phyloP scores from a whole-genome alignment of 1,140 invertebrate genomes.

The Lepidurus couesii region DNA sequence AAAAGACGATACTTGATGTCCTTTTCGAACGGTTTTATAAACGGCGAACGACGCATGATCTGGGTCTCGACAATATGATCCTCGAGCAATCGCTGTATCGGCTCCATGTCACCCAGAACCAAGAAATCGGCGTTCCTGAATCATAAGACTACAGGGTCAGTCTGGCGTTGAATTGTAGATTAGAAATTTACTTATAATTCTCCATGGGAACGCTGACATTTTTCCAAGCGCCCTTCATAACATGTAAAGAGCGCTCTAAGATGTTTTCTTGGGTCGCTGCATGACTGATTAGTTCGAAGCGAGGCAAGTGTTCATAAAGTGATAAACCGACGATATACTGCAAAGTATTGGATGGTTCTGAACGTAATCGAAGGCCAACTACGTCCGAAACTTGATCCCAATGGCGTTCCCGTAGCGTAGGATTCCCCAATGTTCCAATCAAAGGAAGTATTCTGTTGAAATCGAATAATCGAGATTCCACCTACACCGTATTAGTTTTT shows the following conservation, averaged over 20 bases:
- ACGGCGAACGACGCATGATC: conserved; percentile 95
- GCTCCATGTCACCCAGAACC: conserved; percentile 84
- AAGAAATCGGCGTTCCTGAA: conserved; percentile 83
- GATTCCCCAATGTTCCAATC: conserved; percentile 87
- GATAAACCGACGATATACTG: conserved; percentile 85
- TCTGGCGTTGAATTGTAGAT: background rate
- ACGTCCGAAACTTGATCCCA: conserved; percentile 96
- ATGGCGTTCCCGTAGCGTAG: conserved; percentile 83
- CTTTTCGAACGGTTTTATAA: conserved; percentile 85
- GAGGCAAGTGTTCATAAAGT: conserved; percentile 78
- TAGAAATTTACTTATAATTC: conserved; percentile 47
- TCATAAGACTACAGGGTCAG: background rate
- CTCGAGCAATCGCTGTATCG: conserved; percentile 90
- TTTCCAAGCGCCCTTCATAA: conserved; percentile 88
- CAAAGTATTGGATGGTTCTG: conserved; percentile 75
- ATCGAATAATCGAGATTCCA: conserved; percentile 27
- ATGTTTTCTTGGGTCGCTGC: conserved; percentile 92
- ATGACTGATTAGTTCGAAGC: conserved; percentile 89
- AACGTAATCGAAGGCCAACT: conserved; percentile 84
- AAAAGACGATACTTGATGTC: conserved; percentile 39
- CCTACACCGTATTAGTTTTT: background rate
- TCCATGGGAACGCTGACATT: conserved; percentile 29
- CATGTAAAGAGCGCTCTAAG: conserved; percentile 78
- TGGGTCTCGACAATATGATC: conserved; percentile 96
- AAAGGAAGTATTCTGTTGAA: conserved; percentile 54